Percentiles rank a stretch among this genome's conserved stretches.
Evolutionary conservation across 1,140 invertebrate genomes (phyloP).

Genomic region (Spodoptera litura): DNA sequence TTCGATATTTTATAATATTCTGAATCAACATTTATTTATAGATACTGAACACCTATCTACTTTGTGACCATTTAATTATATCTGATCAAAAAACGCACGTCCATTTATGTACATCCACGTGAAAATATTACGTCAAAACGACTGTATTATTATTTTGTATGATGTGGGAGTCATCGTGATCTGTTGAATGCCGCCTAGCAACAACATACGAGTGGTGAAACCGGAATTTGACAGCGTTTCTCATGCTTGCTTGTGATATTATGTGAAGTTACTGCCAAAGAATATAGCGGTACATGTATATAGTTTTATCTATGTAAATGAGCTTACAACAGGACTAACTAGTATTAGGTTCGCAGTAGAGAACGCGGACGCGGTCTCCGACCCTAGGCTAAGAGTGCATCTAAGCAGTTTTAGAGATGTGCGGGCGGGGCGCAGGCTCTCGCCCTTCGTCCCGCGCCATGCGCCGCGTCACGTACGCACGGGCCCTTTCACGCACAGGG

Average conservation of each 20-base stretch:
- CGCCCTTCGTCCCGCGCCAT: slow-evolving; percentile 60
- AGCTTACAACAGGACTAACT: slow-evolving; percentile 53
- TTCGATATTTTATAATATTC: not conserved
- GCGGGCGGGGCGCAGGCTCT: slow-evolving; percentile 64
- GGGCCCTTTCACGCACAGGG: slow-evolving; percentile 72
- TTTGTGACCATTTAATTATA: not conserved
- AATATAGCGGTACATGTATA: slow-evolving; percentile 58
- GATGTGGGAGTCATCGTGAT: slow-evolving; percentile 54
- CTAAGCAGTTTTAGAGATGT: slow-evolving; percentile 67
- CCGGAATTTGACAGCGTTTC: slow-evolving; percentile 67
- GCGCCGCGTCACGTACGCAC: slow-evolving; percentile 78
- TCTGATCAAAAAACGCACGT: not conserved
- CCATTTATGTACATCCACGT: slow-evolving; percentile 10
- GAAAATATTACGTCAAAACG: slow-evolving; percentile 65
- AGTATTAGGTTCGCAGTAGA: slow-evolving; percentile 51
- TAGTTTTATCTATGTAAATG: slow-evolving; percentile 62
- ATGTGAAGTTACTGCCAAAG: slow-evolving; percentile 52
- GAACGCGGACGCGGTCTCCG: slow-evolving; percentile 59
- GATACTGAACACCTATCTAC: not conserved
- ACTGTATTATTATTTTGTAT: slow-evolving; percentile 56
- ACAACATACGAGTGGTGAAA: slow-evolving; percentile 70
- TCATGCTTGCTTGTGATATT: slow-evolving; percentile 53
- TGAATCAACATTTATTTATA: not conserved
- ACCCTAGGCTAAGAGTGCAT: slow-evolving; percentile 68
- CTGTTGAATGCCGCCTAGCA: slow-evolving; percentile 61